Evolutionary conservation across 2,797 vertebrate genomes (phyloP).

Genomic region (Tachyglossus aculeatus): DNA sequence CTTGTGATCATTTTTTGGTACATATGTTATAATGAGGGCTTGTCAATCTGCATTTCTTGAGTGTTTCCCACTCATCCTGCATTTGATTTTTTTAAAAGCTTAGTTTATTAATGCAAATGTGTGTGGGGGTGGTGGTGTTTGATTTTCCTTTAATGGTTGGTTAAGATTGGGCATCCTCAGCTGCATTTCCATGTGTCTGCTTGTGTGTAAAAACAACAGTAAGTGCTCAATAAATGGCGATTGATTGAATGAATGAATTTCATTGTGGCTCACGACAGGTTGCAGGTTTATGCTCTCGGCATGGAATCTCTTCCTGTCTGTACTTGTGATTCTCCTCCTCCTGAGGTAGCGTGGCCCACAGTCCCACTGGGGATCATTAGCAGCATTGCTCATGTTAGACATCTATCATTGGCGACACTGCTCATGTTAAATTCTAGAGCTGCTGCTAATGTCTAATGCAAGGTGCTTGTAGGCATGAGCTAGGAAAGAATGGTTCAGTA

Average conservation of each 20-base stretch:
- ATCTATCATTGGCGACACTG: constrained; percentile 21
- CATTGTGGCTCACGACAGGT: constrained; percentile 9
- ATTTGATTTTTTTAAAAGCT: no score
- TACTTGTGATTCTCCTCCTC: neutral
- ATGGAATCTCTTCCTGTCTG: constrained; percentile 29
- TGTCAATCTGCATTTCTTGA: no score
- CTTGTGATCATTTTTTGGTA: no score
- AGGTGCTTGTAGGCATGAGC: constrained; percentile 43
- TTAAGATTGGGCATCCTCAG: neutral
- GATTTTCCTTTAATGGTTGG: no score
- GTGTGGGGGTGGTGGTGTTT: no score
- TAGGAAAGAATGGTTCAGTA: constrained; percentile 29
- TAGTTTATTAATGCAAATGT: no score
- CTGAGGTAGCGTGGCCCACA: neutral
- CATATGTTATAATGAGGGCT: no score
- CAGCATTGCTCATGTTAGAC: constrained; percentile 26
- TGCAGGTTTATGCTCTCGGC: neutral
- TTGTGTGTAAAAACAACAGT: neutral
- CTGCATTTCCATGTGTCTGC: neutral
- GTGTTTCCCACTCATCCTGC: no score
- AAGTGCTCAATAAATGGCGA: no score
- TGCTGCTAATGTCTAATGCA: constrained; percentile 1
- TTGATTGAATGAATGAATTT: no score
- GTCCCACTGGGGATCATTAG: constrained; percentile 39
- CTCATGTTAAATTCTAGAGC: constrained; percentile 48